Evolutionary conservation across 1,140 invertebrate genomes (phyloP).

Genomic region (Drosophila santomea): DNA sequence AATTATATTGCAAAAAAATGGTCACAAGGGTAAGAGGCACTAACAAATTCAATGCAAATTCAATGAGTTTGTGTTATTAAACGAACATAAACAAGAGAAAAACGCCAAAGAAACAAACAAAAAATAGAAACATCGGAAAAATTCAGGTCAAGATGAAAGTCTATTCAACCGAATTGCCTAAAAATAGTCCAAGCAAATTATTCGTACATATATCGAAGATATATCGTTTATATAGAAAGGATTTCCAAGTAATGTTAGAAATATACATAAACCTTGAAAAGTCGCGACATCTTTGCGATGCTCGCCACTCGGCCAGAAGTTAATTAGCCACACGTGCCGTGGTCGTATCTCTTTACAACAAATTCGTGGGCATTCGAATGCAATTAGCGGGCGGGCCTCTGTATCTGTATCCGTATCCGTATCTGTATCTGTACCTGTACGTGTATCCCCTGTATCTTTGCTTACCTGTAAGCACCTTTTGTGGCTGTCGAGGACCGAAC

Average conservation of each 20-base stretch:
- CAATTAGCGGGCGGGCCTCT: conserved; percentile 31
- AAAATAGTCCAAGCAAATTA: conserved; percentile 32
- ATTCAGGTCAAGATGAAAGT: conserved; percentile 54
- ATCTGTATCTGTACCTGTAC: too few relatives aligned
- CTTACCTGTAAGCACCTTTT: conserved; percentile 14
- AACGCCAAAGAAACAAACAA: background rate
- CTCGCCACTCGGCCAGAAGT: conserved; percentile 29
- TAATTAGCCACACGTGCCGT: conserved; percentile 47
- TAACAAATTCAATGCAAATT: conserved; percentile 22
- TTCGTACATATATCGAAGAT: conserved; percentile 6
- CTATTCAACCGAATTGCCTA: conserved; percentile 39
- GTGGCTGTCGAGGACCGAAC: conserved; percentile 2
- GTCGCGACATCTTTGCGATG: conserved; percentile 13
- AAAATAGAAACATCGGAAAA: conserved; percentile 36
- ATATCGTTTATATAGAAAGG: conserved; percentile 21
- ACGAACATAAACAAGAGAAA: conserved; percentile 25
- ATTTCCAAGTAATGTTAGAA: conserved; percentile 39
- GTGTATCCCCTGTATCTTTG: conserved; percentile 9
- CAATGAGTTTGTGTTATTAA: conserved; percentile 41
- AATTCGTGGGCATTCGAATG: conserved; percentile 34
- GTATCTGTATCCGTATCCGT: background rate
- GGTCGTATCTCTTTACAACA: conserved; percentile 26
- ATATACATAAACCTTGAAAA: conserved; percentile 30
- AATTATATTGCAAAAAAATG: conserved; percentile 42
- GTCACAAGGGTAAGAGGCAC: conserved; percentile 28